Conservation (phyloP, 2,888 invertebrate species). For the Salticus scenicus region DNA sequence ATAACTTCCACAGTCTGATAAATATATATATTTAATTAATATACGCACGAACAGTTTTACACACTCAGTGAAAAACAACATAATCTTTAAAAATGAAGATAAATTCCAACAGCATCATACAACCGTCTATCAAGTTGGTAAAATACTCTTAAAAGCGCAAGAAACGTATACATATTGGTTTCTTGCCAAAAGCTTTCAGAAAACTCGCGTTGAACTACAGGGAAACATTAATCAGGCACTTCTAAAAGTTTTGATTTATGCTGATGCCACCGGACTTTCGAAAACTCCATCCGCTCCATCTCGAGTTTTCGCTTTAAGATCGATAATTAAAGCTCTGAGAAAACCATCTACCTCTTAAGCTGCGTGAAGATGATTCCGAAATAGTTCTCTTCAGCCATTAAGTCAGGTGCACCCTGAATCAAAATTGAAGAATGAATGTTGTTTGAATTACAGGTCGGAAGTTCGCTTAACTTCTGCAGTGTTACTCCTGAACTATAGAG, state of each 20-base stretch:
- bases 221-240: background rate
- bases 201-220: background rate
- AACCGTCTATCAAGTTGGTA: no score
- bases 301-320: background rate
- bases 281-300: background rate
- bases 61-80: no score
- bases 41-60: no score
- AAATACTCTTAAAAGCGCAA: no score
- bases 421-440: background rate
- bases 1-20: no score
- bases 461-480: background rate
- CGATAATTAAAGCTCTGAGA: background rate
- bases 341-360: background rate
- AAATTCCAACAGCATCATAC: no score
- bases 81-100: no score
- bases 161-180: background rate
- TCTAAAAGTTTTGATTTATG: conserved; percentile 9
- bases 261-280: conserved; percentile 5
- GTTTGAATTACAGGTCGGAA: background rate
- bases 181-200: background rate
- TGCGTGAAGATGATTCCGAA: background rate
- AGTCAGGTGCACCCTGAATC: conserved; percentile 4
- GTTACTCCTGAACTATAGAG: no score
- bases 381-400: background rate
- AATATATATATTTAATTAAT: no score